Conservation (phyloP, 2,797 vertebrate species). For the Odontamblyopus rebecca region DNA sequence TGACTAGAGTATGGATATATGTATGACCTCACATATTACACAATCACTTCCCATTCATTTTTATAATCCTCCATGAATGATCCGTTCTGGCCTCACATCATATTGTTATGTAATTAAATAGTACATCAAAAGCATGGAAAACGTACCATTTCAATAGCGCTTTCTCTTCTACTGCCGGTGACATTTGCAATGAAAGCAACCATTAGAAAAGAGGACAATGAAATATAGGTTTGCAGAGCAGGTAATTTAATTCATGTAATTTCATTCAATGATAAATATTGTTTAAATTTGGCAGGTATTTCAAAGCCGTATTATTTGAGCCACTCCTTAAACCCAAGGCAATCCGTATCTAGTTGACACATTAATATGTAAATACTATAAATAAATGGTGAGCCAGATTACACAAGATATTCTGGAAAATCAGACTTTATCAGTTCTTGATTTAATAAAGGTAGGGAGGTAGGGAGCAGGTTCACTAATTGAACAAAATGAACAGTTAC, state of each 20-base stretch:
- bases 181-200: background rate
- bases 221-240: background rate
- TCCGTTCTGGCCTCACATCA: background rate
- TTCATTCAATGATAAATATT: background rate
- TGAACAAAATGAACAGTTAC: background rate
- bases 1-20: background rate
- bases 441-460: background rate
- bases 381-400: background rate
- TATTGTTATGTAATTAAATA: background rate
- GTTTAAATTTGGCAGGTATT: background rate
- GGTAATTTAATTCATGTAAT: background rate
- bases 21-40: background rate
- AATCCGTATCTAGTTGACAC: background rate
- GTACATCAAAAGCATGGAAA: background rate
- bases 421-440: background rate
- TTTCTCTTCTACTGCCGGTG: background rate
- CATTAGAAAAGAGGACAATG: background rate
- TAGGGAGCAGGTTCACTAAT: background rate
- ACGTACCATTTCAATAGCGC: background rate
- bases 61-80: background rate
- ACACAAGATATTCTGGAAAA: background rate
- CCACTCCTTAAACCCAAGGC: background rate
- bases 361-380: background rate
- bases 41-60: background rate
- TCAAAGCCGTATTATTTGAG: background rate